Evolutionary conservation across 2,888 invertebrate genomes (phyloP), one percentile per base, ranked within the genome.

Genomic region (Andrena fulva): DNA sequence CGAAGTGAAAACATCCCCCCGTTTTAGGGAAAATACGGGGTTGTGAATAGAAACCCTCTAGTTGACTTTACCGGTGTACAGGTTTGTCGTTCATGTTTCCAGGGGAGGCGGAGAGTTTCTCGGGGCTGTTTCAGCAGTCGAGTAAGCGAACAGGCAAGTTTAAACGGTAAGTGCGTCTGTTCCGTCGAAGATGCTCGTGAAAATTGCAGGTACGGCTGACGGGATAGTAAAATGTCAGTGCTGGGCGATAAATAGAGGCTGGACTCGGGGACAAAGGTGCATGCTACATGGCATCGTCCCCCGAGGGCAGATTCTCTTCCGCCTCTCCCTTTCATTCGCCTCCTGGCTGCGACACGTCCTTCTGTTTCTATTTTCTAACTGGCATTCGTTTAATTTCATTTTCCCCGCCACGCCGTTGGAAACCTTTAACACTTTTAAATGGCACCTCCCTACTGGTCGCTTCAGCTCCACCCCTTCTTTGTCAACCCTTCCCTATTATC

Each of bases 321-420:
- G 42, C 54, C 52, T 50, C 75, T 69, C 72, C 69, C 68, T 80
- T 86, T 78, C 73, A 79, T 87, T 82, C 83, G 66, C 72, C 52
- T 85, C 52, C 76, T 71, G 78, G 7, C 42, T 69, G 24, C 80
- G 80, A 85, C 73, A 80, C 74, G 77, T 75, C 63, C 33, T 74
- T 86, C 78, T 71, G 82, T 85, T 88, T 83, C 83, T 86, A 77
- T 79, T 82, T 86, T 81, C 80, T 82, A 74, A 42, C 52, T 29
- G 59, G 20, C 7, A 35, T 87, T 52, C 63, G 54, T 76, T 86
- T 84, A 72, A 77, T 86, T 84, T 73, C 76, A 77, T 87, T 87
- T 80, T 63, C 69, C 0, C 60, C 5, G 27, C 48, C 63, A 20
- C 64, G 59, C 77, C 77, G 64, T 77, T 80, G 31, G 48, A 24